A percentile compares a stretch with the other conserved stretches of the same genome.
These are phyloP conservation scores for Periophthalmus modestus DNA, from an alignment of 2,113 vertebrate species.

Conservation along the genomic window DNA sequence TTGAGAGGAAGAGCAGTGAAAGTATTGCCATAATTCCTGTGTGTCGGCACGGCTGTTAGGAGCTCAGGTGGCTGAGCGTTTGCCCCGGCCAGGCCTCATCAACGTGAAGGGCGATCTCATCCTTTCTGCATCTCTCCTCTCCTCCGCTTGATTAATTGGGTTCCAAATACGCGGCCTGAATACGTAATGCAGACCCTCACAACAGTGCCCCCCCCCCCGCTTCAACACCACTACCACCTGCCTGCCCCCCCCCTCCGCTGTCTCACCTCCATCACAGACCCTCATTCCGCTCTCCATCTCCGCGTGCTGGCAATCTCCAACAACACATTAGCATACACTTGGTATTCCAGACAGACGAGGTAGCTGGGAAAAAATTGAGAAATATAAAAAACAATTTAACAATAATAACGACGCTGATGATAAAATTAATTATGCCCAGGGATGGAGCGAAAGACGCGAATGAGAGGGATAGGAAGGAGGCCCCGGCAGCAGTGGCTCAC, in stretches of 20 bases:
- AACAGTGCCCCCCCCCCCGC: conserved; percentile 43
- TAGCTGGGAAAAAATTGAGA: conserved; percentile 57
- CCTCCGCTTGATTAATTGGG: conserved; percentile 99
- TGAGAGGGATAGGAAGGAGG: conserved; percentile 64
- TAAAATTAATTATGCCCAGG: conserved; percentile 83
- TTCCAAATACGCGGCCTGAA: conserved; percentile 88
- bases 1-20: conserved; percentile 84
- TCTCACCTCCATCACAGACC: conserved; percentile 56
- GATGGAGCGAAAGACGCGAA: conserved; percentile 53
- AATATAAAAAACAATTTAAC: conserved; percentile 83
- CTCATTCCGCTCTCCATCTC: conserved; percentile 61
- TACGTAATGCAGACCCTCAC: conserved; percentile 84
- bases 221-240: conserved; percentile 15
- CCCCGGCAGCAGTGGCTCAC: conserved; percentile 76
- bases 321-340: conserved; percentile 95
- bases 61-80: conserved; percentile 98
- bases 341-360: conserved; percentile 88
- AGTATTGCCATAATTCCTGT: conserved; percentile 97
- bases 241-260: conserved; percentile 21
- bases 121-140: conserved; percentile 95
- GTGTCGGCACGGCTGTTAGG: conserved; percentile 91
- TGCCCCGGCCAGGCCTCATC: conserved; percentile 98
- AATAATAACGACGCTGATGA: conserved; percentile 83
- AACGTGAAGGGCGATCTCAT: conserved; percentile 99
- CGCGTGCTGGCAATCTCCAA: conserved; percentile 66